Evolutionary conservation across 2,797 vertebrate genomes (phyloP).

Genomic region (Oreortyx pictus): DNA sequence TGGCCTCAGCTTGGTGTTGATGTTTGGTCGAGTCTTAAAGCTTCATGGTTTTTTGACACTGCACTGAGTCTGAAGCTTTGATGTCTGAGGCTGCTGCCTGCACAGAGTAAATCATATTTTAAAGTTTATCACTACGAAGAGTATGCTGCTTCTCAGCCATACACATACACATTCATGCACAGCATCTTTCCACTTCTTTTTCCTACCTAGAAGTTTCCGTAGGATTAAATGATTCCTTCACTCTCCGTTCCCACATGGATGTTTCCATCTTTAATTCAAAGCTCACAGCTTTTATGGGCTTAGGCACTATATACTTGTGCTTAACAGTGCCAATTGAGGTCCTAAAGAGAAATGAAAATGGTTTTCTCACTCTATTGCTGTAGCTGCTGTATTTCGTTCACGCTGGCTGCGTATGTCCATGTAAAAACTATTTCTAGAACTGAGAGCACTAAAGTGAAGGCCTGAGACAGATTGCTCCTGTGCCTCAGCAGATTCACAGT

Average conservation of each 20-base stretch:
- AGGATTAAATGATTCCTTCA: slow-evolving; percentile 24
- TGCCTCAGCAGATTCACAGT: background rate
- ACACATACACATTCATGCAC: background rate
- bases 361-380: background rate
- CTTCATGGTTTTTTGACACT: slow-evolving; percentile 74
- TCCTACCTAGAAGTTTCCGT: background rate
- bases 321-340: background rate
- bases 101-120: slow-evolving; percentile 72
- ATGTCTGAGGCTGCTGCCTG: slow-evolving; percentile 71
- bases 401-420: accelerated
- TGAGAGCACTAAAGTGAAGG: background rate
- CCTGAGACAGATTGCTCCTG: background rate
- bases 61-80: slow-evolving; percentile 71
- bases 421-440: background rate
- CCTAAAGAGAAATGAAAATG: background rate
- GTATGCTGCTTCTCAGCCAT: slow-evolving; percentile 20
- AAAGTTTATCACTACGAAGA: slow-evolving; percentile 56
- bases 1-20: slow-evolving; percentile 68
- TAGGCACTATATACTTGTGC: background rate
- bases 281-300: background rate
- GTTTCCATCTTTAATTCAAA: slow-evolving; percentile 3
- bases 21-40: slow-evolving; percentile 72
- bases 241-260: background rate
- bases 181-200: background rate
- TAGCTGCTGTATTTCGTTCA: background rate